A percentile compares a stretch with the other conserved stretches of the same genome.
phyloP scores from a whole-genome alignment of 2,888 invertebrate species.

The Apomyelois bistriatella region DNA sequence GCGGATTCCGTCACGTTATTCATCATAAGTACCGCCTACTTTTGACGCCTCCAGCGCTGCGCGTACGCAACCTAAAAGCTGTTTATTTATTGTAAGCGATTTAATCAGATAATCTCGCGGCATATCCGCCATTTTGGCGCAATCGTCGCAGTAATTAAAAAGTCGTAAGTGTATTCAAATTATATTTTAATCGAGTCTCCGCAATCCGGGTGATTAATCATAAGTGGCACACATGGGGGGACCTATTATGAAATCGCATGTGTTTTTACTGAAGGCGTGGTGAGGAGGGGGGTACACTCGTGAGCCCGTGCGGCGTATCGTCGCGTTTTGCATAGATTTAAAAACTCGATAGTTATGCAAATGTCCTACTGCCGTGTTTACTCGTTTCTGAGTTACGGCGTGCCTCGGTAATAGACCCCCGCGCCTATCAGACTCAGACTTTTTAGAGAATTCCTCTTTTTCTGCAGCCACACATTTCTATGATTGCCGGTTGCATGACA shows the following conservation, averaged over 20 bases:
- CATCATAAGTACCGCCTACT: conserved; percentile 73
- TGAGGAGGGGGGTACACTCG: conserved; percentile 52
- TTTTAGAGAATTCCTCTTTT: conserved; percentile 45
- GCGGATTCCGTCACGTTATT: conserved; percentile 74
- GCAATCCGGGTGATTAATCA: conserved; percentile 51
- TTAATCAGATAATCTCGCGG: conserved; percentile 46
- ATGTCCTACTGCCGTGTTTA: conserved; percentile 71
- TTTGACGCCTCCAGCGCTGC: conserved; percentile 76
- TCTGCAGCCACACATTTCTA: conserved; percentile 33
- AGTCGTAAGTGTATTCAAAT: conserved; percentile 36
- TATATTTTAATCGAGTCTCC: conserved; percentile 43
- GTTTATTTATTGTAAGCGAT: conserved; percentile 56
- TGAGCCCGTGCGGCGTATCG: conserved; percentile 72
- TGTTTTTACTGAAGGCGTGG: conserved; percentile 51
- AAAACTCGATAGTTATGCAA: conserved; percentile 78
- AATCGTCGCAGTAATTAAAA: conserved; percentile 31
- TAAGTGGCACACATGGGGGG: conserved; percentile 40
- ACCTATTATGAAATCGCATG: conserved; percentile 66
- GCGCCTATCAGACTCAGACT: conserved; percentile 64
- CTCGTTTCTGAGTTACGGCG: conserved; percentile 75
- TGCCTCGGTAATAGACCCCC: conserved; percentile 64
- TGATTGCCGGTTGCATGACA: conserved; percentile 53
- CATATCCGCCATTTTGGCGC: conserved; percentile 48
- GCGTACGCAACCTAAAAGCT: conserved; percentile 64
- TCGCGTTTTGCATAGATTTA: conserved; percentile 79